These are phyloP conservation scores for Hippocampus abdominalis DNA, from an alignment of 2,113 vertebrate species.

Conservation along the genomic window DNA sequence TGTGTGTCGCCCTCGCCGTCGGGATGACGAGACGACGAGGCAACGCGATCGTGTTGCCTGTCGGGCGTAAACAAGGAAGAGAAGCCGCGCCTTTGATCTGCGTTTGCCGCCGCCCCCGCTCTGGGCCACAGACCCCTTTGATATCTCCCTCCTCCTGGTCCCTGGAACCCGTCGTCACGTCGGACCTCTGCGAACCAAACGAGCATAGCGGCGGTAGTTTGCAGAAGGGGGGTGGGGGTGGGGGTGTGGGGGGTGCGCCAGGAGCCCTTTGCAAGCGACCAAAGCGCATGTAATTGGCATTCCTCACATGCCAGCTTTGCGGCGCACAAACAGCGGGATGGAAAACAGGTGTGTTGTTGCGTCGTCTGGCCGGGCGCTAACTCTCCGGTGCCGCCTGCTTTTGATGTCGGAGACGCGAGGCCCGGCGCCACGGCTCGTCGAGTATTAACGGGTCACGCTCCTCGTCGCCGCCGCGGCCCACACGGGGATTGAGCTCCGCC, in stretches of 20 bases:
- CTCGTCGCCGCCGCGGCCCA: too few species aligned
- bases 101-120: slow-evolving; percentile 10
- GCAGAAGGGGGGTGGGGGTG: neutral
- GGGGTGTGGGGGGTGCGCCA: slow-evolving; percentile 28
- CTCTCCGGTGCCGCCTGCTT: slow-evolving; percentile 16
- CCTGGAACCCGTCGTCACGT: slow-evolving; percentile 60
- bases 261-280: slow-evolving; percentile 35
- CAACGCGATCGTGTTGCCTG: slow-evolving; percentile 30
- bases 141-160: slow-evolving; percentile 18
- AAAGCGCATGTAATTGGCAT: slow-evolving; percentile 76
- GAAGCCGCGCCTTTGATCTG: slow-evolving; percentile 28
- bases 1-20: neutral
- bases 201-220: slow-evolving; percentile 2
- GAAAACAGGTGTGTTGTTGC: slow-evolving; percentile 71
- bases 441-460: slow-evolving; percentile 4
- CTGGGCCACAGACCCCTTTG: neutral
- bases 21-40: neutral
- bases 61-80: slow-evolving; percentile 27
- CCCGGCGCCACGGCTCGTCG: slow-evolving; percentile 21
- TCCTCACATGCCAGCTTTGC: slow-evolving; percentile 69
- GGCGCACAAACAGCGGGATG: slow-evolving; percentile 64
- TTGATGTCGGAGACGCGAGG: neutral
- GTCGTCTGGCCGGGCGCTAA: slow-evolving; percentile 23
- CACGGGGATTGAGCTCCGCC: too few species aligned
- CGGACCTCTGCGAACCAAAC: slow-evolving; percentile 24